Base-by-base conservation (phyloP, 2,888 invertebrate species). In the Meliscaeva auricollis region DNA sequence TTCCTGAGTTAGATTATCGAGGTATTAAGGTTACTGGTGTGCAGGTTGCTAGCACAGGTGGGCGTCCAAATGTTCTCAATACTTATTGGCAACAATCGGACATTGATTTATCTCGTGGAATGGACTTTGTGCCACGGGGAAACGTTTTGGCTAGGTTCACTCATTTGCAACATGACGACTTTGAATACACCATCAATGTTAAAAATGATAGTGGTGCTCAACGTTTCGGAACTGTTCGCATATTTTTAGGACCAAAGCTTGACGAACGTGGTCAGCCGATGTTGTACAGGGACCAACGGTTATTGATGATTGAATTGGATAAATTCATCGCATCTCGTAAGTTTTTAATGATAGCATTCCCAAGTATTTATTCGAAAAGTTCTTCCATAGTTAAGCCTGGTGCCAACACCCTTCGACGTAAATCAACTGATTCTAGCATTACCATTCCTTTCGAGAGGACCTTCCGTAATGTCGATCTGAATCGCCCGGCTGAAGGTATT, bases 51-150 rank as follows among this genome's bases (percentile, higher is more conserved):
- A 92, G 94, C 0, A 32, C 46, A 11, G 94, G 93, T 0, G 94
- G 94, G 0, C 88, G 90, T 13, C 89, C 93, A 0, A 95, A 96
- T 91, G 90, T 91, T 0, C 87, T 97, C 46, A 92, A 92, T 80
- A 97, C 96, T 0, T 95, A 94, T 92, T 97, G 97, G 97, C 95
- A 96, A 93, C 95, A 96, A 91, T 95, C 96, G 75, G 95, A 95
- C 62, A 93, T 97, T 87, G 96, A 97, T 89, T 91, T 97, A 44
- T 94, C 95, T 0, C 94, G 96, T 0, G 97, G 97, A 0, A 93
- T 97, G 90, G 97, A 97, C 92, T 97, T 97, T 92, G 94, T 94
- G 8, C 96, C 96, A 0, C 93, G 96, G 0, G 97, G 97, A 58
- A 91, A 94, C 52, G 94, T 97, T 41, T 94, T 95, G 58, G 96